These are phyloP conservation scores for Enteromius fasciolatus DNA, from an alignment of 2,797 vertebrate genomes.

Conservation along the genomic window DNA sequence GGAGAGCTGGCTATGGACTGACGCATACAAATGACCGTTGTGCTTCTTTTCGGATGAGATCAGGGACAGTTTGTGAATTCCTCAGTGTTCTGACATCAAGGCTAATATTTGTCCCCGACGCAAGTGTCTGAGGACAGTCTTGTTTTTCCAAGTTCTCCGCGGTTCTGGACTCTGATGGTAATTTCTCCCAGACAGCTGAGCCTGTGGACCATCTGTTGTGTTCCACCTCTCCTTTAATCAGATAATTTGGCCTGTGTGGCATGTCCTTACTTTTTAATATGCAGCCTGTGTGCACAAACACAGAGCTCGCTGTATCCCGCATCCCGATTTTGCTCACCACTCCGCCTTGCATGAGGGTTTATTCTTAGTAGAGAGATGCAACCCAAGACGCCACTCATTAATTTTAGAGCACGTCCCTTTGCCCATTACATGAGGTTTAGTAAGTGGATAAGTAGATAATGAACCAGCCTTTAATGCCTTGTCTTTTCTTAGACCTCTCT, in stretches of 20 bases:
- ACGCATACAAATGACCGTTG: slow-evolving; percentile 59
- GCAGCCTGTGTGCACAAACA: slow-evolving; percentile 44
- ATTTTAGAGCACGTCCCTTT: slow-evolving; percentile 52
- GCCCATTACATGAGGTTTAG: slow-evolving; percentile 34
- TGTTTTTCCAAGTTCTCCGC: slow-evolving; percentile 40
- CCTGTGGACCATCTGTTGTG: slow-evolving; percentile 52
- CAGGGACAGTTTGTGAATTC: slow-evolving; percentile 31
- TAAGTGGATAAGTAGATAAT: slow-evolving; percentile 60
- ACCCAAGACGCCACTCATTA: slow-evolving; percentile 26
- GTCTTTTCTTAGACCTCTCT: slow-evolving; percentile 40
- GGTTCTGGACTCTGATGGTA: slow-evolving; percentile 45
- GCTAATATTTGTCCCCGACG: slow-evolving; percentile 48
- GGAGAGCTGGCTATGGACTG: slow-evolving; percentile 37
- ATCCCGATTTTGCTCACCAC: slow-evolving; percentile 21
- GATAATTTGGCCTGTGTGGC: slow-evolving; percentile 38
- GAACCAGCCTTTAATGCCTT: slow-evolving; percentile 35
- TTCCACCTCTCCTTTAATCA: slow-evolving; percentile 50
- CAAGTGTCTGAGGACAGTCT: slow-evolving; percentile 37
- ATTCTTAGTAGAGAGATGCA: slow-evolving; percentile 32
- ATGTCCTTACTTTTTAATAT: slow-evolving; percentile 48
- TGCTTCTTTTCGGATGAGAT: slow-evolving; percentile 41
- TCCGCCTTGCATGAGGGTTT: slow-evolving; percentile 20
- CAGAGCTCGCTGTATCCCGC: slow-evolving; percentile 13
- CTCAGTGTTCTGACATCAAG: slow-evolving; percentile 36
- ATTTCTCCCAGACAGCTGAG: slow-evolving; percentile 51